Evolutionary conservation across 2,113 vertebrate species (phyloP).

Genomic region (Crypturellus undulatus): DNA sequence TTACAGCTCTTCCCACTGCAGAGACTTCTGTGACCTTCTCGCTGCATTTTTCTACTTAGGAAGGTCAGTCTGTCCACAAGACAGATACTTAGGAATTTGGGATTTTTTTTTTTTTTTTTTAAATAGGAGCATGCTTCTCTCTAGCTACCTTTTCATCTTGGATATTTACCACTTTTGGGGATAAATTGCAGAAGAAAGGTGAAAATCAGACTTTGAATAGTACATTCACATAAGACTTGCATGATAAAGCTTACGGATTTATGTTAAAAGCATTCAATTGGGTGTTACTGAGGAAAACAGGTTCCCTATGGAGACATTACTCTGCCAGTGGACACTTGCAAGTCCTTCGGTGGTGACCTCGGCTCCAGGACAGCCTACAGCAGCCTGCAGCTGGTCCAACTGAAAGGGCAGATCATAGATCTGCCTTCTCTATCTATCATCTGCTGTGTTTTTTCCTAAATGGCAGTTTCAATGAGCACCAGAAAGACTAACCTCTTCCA

Average conservation of each 20-base stretch:
- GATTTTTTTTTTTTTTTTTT: neutral
- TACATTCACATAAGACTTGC: neutral
- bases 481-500: fast-evolving
- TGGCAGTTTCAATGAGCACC: neutral
- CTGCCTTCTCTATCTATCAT: neutral
- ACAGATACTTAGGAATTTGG: neutral
- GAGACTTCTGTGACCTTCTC: fast-evolving
- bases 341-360: neutral
- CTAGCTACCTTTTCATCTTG: neutral
- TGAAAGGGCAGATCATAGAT: neutral
- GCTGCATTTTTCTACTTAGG: neutral
- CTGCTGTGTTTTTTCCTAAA: neutral
- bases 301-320: neutral
- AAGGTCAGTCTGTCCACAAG: neutral
- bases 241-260: neutral
- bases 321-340: neutral
- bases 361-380: neutral
- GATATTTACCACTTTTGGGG: neutral
- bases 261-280: neutral
- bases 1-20: neutral
- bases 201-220: neutral
- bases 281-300: neutral
- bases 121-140: neutral
- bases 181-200: neutral
- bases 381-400: neutral